Conservation (phyloP, 1,140 invertebrate genomes). For the Lamellibrachia luymesi region DNA sequence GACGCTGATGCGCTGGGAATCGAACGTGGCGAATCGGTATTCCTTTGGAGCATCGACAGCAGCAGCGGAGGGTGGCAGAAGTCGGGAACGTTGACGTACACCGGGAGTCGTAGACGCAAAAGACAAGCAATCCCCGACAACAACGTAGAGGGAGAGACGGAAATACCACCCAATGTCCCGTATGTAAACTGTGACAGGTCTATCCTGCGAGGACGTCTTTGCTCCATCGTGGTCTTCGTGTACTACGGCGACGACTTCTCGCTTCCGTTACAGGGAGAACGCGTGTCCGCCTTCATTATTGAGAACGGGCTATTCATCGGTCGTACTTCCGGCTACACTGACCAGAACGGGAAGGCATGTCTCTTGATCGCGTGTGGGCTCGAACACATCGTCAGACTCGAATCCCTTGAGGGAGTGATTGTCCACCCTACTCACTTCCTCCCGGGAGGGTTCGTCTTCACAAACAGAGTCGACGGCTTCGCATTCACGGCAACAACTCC, state of each 20-base stretch:
- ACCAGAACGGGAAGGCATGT: background rate
- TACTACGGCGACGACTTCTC: background rate
- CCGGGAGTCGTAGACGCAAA: background rate
- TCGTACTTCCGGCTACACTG: background rate
- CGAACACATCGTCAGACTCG: background rate
- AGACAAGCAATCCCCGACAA: background rate
- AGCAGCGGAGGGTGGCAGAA: background rate
- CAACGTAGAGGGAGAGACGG: background rate
- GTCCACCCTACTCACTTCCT: background rate
- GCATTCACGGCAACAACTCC: background rate
- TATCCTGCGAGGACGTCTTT: background rate
- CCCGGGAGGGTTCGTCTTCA: background rate
- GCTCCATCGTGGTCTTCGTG: background rate
- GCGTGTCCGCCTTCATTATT: background rate
- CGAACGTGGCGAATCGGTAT: background rate
- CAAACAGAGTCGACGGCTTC: background rate
- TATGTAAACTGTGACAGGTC: background rate
- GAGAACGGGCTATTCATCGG: background rate
- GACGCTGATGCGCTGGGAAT: background rate
- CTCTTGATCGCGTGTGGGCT: background rate
- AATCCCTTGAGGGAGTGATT: background rate
- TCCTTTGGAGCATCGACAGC: background rate
- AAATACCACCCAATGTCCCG: background rate
- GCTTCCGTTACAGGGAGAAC: background rate
- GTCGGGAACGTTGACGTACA: background rate